Conservation (phyloP, 1,140 invertebrate genomes). For the Hestina assimilis region DNA sequence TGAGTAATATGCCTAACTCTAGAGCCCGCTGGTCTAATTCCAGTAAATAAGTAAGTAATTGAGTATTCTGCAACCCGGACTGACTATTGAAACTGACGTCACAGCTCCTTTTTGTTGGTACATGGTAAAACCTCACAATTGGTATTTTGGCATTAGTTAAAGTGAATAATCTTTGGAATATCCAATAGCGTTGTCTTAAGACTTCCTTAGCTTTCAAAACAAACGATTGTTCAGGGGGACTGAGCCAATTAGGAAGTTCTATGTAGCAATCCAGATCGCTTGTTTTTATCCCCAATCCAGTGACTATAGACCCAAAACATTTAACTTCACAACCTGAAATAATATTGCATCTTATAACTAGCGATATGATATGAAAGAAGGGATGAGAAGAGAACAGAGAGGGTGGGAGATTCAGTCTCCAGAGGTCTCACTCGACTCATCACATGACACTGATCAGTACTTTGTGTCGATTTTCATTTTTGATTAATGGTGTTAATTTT, state of each 20-base stretch:
- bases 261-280: constrained; percentile 85
- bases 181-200: constrained; percentile 46
- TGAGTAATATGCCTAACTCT: constrained; percentile 80
- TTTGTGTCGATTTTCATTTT: no score
- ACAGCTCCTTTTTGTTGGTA: constrained; percentile 77
- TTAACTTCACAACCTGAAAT: constrained; percentile 3
- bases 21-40: constrained; percentile 74
- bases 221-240: constrained; percentile 18
- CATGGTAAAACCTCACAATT: constrained; percentile 82
- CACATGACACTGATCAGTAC: no score
- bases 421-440: no score
- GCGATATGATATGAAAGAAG: no score
- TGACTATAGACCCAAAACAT: constrained; percentile 83
- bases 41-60: constrained; percentile 80
- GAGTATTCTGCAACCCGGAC: constrained; percentile 80
- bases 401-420: no score
- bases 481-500: constrained; percentile 1
- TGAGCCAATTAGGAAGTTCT: constrained; percentile 37
- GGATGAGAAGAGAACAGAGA: no score
- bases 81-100: constrained; percentile 83
- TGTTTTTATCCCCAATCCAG: constrained; percentile 80
- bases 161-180: constrained; percentile 77
- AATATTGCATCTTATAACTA: no score
- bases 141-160: constrained; percentile 83
- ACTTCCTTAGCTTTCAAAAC: constrained; percentile 56